Evolutionary conservation across 2,797 vertebrate genomes (phyloP).

Genomic region (Alosa sapidissima): DNA sequence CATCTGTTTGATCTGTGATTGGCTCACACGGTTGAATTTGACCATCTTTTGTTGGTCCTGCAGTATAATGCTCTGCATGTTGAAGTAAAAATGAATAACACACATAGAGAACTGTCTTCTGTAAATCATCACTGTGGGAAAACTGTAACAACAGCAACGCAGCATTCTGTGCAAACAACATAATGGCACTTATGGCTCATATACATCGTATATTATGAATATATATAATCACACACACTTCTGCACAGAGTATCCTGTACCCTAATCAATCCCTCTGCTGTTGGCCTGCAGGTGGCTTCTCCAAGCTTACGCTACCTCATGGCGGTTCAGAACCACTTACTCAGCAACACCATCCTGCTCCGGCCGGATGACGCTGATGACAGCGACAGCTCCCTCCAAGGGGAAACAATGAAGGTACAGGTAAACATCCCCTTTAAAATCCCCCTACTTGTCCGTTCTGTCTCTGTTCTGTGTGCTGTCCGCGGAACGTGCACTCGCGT

Average conservation of each 20-base stretch:
- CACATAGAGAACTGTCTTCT: neutral
- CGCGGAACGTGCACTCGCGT: neutral
- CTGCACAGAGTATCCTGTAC: neutral
- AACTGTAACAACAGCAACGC: too few species aligned
- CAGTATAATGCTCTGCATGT: neutral
- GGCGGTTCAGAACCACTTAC: conserved; percentile 99
- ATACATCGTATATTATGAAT: too few species aligned
- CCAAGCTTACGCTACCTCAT: conserved; percentile 97
- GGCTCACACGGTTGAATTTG: neutral
- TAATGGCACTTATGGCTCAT: too few species aligned
- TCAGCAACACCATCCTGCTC: conserved; percentile 97
- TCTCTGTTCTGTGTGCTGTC: conserved; percentile 45
- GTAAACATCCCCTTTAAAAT: conserved; percentile 97
- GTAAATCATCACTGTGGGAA: too few species aligned
- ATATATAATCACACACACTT: too few species aligned
- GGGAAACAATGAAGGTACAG: conserved; percentile 99
- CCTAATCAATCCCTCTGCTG: neutral
- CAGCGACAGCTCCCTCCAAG: conserved; percentile 99
- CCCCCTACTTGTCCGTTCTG: conserved; percentile 70
- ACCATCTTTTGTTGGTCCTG: neutral
- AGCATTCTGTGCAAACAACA: too few species aligned
- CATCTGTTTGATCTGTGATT: conserved; percentile 14
- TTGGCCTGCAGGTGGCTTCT: conserved; percentile 86
- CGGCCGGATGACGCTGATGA: conserved; percentile 95
- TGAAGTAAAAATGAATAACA: neutral